Evolutionary conservation across 2,113 vertebrate genomes (phyloP), one percentile per base, ranked within the genome.

Genomic region (Tor tambroides): DNA sequence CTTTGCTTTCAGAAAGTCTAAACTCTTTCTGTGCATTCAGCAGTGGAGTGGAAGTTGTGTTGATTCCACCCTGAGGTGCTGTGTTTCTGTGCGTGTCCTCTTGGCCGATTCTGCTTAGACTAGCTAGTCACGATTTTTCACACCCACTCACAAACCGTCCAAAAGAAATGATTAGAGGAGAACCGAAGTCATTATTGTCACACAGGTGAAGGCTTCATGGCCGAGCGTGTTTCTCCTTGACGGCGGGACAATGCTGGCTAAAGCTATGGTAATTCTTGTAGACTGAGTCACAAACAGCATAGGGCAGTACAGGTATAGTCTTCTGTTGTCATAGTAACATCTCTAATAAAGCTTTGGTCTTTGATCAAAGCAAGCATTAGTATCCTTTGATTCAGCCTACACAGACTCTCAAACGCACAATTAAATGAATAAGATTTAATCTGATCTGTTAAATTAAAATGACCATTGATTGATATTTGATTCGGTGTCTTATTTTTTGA

Each of bases 321-420:
- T 21, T 28, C 51, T 83, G 86, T 87, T 85, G 83, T 76, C 85
- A 89, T 89, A 84, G 85, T 76, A 87, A 87, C 85, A 30, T 88
- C 82, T 59, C 65, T 26, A 69, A n/a, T 69, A n/a, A 79, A 71
- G 30, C 51, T 63, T 23, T 83, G 59, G 79, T 81, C 59, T 43
- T 81, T 65, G 78, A 80, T 80, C 56, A 80, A 80, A 80, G 56
- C 4, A 43, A 38, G 78, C 35, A n/a, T 23, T 72, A 41, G 19
- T 12, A 38, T 38, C 19, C 30, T 80, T 61, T 10, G 30, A 80
- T 56, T 80, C 32, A 23, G 51, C 77, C 51, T 41, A 41, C 78
- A 61, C 32, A 61, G 56, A 56, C 54, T 63, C 12, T 35, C 30
- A 35, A 56, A 38, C 10, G n/a, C 77, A 61, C 32, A 56, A 80